Evolutionary conservation across 2,113 vertebrate genomes (phyloP), one percentile per base, ranked within the genome.

Genomic region (Symphodus melops): DNA sequence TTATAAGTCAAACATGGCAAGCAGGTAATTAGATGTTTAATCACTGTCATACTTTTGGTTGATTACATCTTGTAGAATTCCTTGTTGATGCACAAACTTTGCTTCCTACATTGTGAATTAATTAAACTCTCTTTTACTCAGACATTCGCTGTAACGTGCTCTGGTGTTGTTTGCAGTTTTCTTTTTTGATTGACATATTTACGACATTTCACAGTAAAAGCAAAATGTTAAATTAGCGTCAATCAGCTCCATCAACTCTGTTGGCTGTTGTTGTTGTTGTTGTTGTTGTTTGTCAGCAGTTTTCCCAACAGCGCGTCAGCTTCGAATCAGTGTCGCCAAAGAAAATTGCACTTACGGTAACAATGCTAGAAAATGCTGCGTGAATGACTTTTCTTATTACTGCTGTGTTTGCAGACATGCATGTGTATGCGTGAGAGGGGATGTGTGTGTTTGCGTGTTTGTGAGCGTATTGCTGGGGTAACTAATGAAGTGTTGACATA

Each of bases 401-500:
- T 75, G 49, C 60, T 61, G 57, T 61, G 77, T 25, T 58, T 14
- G 16, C 41, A 12, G 21, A 7, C 52, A n/a, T 8, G 12, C 19
- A 5, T 58, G 21, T 16, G 54, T 42, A 42, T 68, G 52, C 33
- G 37, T 61, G 52, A 17, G 23, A 14, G 42, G 14, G 16, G 55
- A 49, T 51, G n/a, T 51, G 56, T 49, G 42, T 57, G 41, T 37
- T 25, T 46, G 25, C 54, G 41, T 69, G 52, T 53, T 33, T 49
- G 56, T 54, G 39, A 72, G 69, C 81, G 70, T 82, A 85, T 79
- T 81, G 69, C 53, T 6, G 52, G 68, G 75, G 81, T 91, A 88
- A 90, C 88, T 92, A 93, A 94, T 90, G 88, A 92, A 83, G 92
- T 92, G 91, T 87, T 93, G 93, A 94, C 89, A 93, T 77, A 83